phyloP scores from a whole-genome alignment of 2,113 vertebrate genomes.

The Pedionomus torquatus region DNA sequence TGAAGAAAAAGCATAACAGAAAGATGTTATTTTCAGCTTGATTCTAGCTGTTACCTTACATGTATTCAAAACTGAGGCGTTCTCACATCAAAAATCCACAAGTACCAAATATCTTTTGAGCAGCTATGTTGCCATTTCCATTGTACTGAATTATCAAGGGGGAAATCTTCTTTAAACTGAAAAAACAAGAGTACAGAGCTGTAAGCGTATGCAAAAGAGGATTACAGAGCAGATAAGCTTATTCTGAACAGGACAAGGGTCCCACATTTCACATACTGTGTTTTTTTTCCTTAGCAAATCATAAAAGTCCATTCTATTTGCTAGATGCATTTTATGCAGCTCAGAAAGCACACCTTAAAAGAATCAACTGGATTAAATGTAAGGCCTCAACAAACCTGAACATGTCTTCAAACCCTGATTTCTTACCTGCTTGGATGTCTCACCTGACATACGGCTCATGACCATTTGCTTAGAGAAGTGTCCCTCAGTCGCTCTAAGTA shows the following conservation, averaged over 20 bases:
- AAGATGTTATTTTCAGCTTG: neutral
- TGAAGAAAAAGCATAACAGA: neutral
- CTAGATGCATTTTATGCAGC: neutral
- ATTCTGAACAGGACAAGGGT: neutral
- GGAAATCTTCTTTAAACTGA: neutral
- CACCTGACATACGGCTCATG: neutral
- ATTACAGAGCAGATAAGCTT: neutral
- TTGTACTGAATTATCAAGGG: neutral
- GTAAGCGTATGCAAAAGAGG: neutral
- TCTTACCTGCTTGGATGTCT: neutral
- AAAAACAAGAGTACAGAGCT: neutral
- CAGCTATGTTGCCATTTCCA: neutral
- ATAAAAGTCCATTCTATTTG: neutral
- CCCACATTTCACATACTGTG: neutral
- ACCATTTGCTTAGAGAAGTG: constrained; percentile 1
- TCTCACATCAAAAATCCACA: neutral
- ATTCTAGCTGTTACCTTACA: neutral
- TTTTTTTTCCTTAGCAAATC: neutral
- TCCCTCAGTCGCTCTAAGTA: neutral
- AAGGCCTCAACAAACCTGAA: neutral
- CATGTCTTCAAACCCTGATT: neutral
- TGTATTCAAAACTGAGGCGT: neutral
- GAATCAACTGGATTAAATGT: neutral
- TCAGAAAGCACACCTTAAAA: constrained; percentile 4
- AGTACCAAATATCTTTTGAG: neutral